Evolutionary conservation across 1,140 invertebrate genomes (phyloP).

Genomic region (Drosophila pseudoananassae): DNA sequence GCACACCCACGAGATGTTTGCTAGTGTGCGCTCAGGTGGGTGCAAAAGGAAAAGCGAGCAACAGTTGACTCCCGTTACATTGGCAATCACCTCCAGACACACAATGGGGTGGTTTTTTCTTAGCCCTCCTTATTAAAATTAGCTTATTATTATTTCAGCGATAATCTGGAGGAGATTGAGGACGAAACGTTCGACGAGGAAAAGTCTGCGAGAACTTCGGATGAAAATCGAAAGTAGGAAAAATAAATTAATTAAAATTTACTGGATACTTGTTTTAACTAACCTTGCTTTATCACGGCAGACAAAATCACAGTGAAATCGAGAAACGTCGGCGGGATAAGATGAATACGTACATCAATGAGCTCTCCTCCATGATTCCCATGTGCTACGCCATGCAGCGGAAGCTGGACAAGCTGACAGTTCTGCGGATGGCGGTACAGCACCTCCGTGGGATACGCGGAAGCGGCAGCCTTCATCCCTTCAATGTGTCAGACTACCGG

Average conservation of each 20-base stretch:
- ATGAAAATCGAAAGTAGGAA: constrained; percentile 89
- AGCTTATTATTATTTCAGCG: constrained; percentile 79
- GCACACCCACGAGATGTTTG: constrained; percentile 12
- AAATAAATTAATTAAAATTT: no score
- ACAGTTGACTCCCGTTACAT: constrained; percentile 63
- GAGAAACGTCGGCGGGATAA: constrained; percentile 97
- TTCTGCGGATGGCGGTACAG: constrained; percentile 96
- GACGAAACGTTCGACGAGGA: constrained; percentile 87
- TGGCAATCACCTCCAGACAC: constrained; percentile 10
- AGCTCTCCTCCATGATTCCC: constrained; percentile 95
- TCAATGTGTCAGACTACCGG: constrained; percentile 92
- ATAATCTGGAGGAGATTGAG: constrained; percentile 86
- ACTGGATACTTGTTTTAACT: no score
- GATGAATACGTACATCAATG: constrained; percentile 98
- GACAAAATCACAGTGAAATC: constrained; percentile 98
- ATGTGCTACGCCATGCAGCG: constrained; percentile 97
- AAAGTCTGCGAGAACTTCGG: constrained; percentile 87
- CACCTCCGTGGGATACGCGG: constrained; percentile 93
- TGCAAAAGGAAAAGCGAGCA: constrained; percentile 47
- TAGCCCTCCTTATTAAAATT: background rate
- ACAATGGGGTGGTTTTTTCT: constrained; percentile 51
- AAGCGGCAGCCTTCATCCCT: constrained; percentile 88
- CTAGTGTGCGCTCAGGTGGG: constrained; percentile 26
- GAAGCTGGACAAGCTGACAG: constrained; percentile 97
- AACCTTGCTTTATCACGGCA: constrained; percentile 61